Base-by-base conservation (phyloP, 1,140 invertebrate genomes). In the Grapholita molesta region DNA sequence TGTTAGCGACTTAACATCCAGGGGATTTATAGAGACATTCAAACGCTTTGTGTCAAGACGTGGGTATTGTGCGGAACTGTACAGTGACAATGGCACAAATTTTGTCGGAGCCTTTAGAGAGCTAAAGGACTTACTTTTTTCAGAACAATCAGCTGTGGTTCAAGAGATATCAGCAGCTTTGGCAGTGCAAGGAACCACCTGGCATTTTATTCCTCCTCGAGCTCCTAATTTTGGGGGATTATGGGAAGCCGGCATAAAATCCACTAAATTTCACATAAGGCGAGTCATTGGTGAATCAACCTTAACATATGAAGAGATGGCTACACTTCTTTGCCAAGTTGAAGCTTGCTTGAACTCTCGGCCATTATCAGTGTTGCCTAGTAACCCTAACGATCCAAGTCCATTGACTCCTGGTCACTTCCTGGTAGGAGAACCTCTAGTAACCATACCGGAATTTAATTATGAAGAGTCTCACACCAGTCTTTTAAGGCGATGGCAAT, bases 41-140 rank as follows among this genome's bases (percentile, higher is more conserved):
- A 42, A 73, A 73, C 52, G 64, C 25, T 71, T 84, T 67, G 73
- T 84, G 8, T n/a, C 55, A 25, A 4, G 55, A 18, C 23, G 55
- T 25, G 55, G 55, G 4, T 15, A 61, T 30, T 30, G 55, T 12
- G 9, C 23, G 3, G 55, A 61, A 15, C 28, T 61, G 2, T 80
- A 78, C 65, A 73, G 68, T n/a, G 80, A 81, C 65, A 74, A 77
- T 65, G 78, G 76, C 2, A 77, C 53, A 23, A 87, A 72, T 30
- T 82, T 85, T 69, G 61, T 77, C 5, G 71, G 76, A 5, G 69
- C 71, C 24, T 12, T 35, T 48, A 71, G 32, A 15, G 3, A 70
- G 70, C 23, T 61, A 12, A 15, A 11, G n/a, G 35, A 42, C 8
- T 42, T 25, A 42, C 11, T 42, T 12, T 11, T 5, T 12, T 42